phyloP scores from a whole-genome alignment of 2,888 invertebrate genomes.

The Timema cristinae region DNA sequence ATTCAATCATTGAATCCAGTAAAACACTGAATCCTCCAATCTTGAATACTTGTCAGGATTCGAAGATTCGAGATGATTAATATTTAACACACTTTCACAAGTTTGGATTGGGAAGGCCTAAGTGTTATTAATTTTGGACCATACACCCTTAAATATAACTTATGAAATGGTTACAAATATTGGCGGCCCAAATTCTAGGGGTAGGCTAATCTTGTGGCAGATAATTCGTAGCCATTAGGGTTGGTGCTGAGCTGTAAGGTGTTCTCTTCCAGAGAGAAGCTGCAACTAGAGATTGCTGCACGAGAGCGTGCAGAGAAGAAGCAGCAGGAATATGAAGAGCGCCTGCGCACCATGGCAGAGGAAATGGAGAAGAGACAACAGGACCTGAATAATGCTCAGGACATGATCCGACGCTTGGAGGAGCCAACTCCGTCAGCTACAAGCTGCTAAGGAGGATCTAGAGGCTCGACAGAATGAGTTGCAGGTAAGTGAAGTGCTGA shows the following conservation, averaged over 20 bases:
- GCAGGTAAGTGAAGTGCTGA: constrained; percentile 33
- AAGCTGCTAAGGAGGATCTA: constrained; percentile 87
- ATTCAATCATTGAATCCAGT: no score
- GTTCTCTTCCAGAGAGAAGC: constrained; percentile 65
- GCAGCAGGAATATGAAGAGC: constrained; percentile 94
- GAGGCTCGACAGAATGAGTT: constrained; percentile 75
- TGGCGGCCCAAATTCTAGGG: no score
- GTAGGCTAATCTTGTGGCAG: no score
- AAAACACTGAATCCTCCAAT: no score
- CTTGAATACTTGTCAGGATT: no score
- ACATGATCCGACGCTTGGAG: constrained; percentile 87
- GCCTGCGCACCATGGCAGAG: constrained; percentile 85
- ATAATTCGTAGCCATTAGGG: no score
- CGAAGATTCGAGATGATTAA: no score
- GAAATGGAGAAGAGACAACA: constrained; percentile 88
- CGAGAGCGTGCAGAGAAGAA: constrained; percentile 96
- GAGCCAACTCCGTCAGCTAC: constrained; percentile 86
- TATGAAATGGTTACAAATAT: no score
- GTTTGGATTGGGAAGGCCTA: no score
- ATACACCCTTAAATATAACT: no score
- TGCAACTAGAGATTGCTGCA: constrained; percentile 90
- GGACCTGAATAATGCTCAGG: constrained; percentile 75
- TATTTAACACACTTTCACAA: no score
- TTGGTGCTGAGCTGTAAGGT: not conserved
- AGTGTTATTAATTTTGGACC: no score